Base-by-base conservation (phyloP, 2,113 vertebrate genomes). In the Stictonetta naevosa region DNA sequence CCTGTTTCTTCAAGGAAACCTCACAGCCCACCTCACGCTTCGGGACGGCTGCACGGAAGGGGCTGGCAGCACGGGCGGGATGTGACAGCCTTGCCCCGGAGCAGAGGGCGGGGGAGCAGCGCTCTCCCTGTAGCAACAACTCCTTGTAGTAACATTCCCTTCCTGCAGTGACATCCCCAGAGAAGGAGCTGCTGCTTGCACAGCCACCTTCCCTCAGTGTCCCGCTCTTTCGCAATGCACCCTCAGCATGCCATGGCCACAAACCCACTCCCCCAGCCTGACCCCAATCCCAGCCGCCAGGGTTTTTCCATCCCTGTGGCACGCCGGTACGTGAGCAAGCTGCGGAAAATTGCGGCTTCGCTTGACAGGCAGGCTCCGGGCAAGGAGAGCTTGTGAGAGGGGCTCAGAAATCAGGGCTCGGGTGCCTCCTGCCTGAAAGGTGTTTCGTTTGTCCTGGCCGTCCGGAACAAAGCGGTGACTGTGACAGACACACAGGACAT, bases 11-110 rank as follows among this genome's bases (percentile, higher is more conserved):
- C 79, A 73, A 73, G 83, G 36, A 50, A 38, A 66, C 12, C 82
- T 60, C 62, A 8, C 44, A 38, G 53, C 77, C 33, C 81, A 74
- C 23, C 83, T 72, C 86, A 69, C 38, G 66, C 83, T 58, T 7
- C 1, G 31, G 76, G 92, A 60, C 11, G 0, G 4, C 56, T 0
- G 0, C 0, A 6, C 36, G 31, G 84, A 3, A 3, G 2, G 58
- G 48, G 48, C 11, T 0, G 3, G 62, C 72, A 21, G 5, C 52
- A 14, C 0, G 0, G 13, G 2, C 36, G 44, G 67, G 3, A 53
- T 3, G 1, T 1, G 56, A 52, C 72, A 26, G 73, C 67, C 2
- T 0, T 3, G 11, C 34, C 69, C 75, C 0, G 33, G 31, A 72
- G 86, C 13, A 0, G 0, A 44, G 72, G 6, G n/a, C n/a, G n/a